A percentile compares a stretch with the other conserved stretches of the same genome.
phyloP scores from a whole-genome alignment of 2,113 vertebrate species.

The Vireo altiloquus region DNA sequence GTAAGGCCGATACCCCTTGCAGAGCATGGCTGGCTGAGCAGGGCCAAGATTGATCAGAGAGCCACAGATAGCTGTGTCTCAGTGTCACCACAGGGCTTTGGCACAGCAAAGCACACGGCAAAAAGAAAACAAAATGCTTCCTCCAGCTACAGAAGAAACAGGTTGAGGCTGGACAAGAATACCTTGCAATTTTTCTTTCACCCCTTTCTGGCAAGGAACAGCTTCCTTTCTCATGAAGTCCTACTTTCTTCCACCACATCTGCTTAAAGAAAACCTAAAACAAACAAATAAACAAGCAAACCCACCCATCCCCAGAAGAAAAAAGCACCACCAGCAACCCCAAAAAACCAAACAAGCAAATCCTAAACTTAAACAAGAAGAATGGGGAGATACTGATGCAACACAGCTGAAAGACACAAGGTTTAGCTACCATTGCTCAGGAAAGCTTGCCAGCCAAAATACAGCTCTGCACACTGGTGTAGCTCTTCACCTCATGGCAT shows the following conservation, averaged over 20 bases:
- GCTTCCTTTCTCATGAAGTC: neutral
- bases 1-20: neutral
- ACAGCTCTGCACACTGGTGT: neutral
- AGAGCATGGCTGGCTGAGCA: neutral
- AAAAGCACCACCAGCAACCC: neutral
- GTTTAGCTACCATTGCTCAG: neutral
- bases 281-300: neutral
- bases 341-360: neutral
- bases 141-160: neutral
- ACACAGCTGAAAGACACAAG: fast-evolving
- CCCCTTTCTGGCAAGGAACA: neutral
- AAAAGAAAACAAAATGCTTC: neutral
- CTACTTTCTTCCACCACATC: neutral
- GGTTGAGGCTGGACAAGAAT: neutral
- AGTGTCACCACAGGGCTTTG: neutral
- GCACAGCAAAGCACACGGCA: neutral
- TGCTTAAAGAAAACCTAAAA: neutral
- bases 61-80: neutral
- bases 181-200: neutral
- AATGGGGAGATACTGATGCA: neutral
- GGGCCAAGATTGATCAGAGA: neutral
- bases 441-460: neutral
- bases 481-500: neutral
- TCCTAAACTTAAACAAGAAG: neutral
- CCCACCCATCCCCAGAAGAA: no score